Evolutionary conservation across 2,888 invertebrate genomes (phyloP), one percentile per base, ranked within the genome.

Genomic region (Frankliniella intonsa): DNA sequence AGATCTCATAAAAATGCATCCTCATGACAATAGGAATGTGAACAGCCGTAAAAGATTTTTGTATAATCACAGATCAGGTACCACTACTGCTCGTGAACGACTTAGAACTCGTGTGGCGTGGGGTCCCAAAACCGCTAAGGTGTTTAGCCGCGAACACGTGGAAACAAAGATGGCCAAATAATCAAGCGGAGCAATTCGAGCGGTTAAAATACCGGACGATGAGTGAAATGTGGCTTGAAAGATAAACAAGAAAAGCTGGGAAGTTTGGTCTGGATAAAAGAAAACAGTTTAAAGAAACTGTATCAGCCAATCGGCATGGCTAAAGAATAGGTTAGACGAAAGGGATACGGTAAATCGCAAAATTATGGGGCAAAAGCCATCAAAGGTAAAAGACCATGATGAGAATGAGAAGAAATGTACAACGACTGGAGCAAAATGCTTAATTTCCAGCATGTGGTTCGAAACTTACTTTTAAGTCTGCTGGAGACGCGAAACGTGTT

Each of bases 401-500:
- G 11, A 62, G 11, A 62, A 62, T 0, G 2, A 17, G 14, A 62
- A 17, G 62, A 62, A 69, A n/a, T 69, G 9, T 22, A 14, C 1
- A 7, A 2, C 55, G 17, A 7, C 2, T 55, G 38, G 38, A 38
- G 38, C 38, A n/a, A n/a, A n/a, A n/a, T 55, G 14, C 55, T 55
- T 55, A 76, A 25, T 11, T 17, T 1, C 55, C 11, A 76, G 22
- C 62, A 17, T 17, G 17, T 69, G 55, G 17, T 8, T 55, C 9
- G 7, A 9, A 69, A 69, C 69, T 76, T 76, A 76, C 69, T 76
- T 76, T 76, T 76, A 76, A 76, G 69, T 76, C 69, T 76, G 25
- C 69, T 76, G 22, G 69, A 76, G 69, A 76, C 69, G 69, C 69
- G 69, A 76, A 76, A 76, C 69, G 69, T 76, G 69, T 76, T 76